These are phyloP conservation scores for Poeciliopsis prolifica DNA, from an alignment of 2,113 vertebrate genomes.

Conservation along the genomic window DNA sequence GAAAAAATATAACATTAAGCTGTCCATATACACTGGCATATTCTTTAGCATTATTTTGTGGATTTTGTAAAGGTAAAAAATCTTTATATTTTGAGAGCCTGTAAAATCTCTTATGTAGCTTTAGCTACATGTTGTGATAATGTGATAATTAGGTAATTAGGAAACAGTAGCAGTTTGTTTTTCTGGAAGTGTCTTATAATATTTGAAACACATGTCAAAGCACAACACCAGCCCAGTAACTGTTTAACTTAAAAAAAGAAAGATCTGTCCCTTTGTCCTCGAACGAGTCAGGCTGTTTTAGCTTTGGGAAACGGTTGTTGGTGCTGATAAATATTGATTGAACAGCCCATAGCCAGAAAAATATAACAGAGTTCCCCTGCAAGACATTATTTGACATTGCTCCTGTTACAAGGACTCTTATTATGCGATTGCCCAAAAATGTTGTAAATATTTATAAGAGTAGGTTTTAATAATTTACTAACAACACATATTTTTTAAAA, in stretches of 20 bases:
- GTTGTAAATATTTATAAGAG: slow-evolving; percentile 64
- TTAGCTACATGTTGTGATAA: not conserved
- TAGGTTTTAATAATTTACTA: slow-evolving; percentile 39
- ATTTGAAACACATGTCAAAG: slow-evolving; percentile 13
- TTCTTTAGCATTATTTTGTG: not conserved
- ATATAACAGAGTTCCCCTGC: slow-evolving; percentile 50
- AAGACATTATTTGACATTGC: slow-evolving; percentile 69
- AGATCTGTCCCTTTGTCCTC: slow-evolving; percentile 45
- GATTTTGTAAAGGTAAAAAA: not conserved
- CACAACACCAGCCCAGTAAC: slow-evolving; percentile 10
- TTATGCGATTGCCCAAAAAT: slow-evolving; percentile 44
- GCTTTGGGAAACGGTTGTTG: slow-evolving; percentile 65
- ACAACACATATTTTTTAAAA: slow-evolving; percentile 1
- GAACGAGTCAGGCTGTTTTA: slow-evolving; percentile 48
- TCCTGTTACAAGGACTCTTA: slow-evolving; percentile 62
- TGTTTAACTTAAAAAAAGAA: slow-evolving; percentile 17
- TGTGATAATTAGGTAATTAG: not conserved
- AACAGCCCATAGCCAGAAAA: slow-evolving; percentile 57
- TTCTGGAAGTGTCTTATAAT: not conserved
- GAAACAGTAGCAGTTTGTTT: not conserved
- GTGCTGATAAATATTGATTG: slow-evolving; percentile 77
- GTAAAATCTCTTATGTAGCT: not conserved
- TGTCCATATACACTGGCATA: not conserved
- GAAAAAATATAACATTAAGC: not conserved
- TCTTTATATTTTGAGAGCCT: not conserved